Base-by-base conservation (phyloP, 2,113 vertebrate genomes). In the Hemicordylus capensis region DNA sequence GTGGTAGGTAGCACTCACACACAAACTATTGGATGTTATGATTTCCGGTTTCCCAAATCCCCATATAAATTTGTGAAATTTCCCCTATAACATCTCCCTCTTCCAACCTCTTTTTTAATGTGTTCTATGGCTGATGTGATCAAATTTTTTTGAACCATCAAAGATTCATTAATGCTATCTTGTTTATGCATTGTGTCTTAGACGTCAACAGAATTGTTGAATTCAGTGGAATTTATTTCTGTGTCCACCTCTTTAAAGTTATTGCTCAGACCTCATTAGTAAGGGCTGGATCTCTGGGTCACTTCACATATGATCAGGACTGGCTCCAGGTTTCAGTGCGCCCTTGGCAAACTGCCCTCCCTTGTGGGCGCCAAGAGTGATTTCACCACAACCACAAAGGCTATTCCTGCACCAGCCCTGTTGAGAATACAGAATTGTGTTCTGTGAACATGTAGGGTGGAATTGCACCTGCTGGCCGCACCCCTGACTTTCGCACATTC, bases 1-100 rank as follows among this genome's bases (percentile, higher is more conserved):
- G 95, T 63, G 96, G 98, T 99, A 96, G 87, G 96, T 86, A 77
- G 28, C 37, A 69, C 4, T 19, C 48, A 54, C 1, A 61, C 2
- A 7, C 24, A 44, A 84, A 82, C 0, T 0, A 37, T 28, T 10
- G 28, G 3, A 9, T 75, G 34, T 1, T n/a, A n/a, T 24, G 1
- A 0, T 10, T 34, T 42, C 81, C 59, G 34, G 59, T 73, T 70
- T 42, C 10, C 54, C 61, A 80, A 51, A 31, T 31, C 7, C 72
- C 48, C 67, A 54, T 69, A 85, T 34, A 28, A 51, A 4, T 70
- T 63, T 19, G 74, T 2, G 81, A 73, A 37, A 86, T 82, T 7
- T 63, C 9, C 76, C n/a, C 22, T 4, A 2, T 28, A 76, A 69
- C 1, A 0, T 67, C 76, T 59, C 54, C 85, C 0, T 0, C 56